Conservation (phyloP, 2,888 invertebrate species). For the Agrenia bidenticulata region DNA sequence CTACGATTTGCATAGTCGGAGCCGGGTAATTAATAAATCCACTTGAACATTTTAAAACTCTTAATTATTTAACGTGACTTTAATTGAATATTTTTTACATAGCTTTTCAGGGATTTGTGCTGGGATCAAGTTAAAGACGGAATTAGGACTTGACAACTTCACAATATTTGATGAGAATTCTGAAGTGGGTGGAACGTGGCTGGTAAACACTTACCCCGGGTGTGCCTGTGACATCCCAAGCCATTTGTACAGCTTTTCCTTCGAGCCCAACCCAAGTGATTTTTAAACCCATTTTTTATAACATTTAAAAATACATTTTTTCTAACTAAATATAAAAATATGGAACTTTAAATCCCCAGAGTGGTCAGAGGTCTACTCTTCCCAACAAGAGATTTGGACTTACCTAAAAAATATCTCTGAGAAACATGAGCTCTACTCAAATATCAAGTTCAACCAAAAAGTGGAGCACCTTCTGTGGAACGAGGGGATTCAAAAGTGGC, state of each 20-base stretch:
- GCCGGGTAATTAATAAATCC: constrained; percentile 37
- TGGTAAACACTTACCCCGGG: constrained; percentile 39
- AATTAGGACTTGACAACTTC: constrained; percentile 34
- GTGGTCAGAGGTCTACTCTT: constrained; percentile 38
- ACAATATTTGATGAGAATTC: constrained; percentile 45
- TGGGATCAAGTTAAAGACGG: constrained; percentile 40
- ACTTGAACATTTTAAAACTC: not conserved
- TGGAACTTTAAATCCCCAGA: constrained; percentile 34
- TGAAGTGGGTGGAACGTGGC: constrained; percentile 49
- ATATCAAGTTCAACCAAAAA: constrained; percentile 33
- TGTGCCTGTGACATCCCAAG: constrained; percentile 44
- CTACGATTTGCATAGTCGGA: constrained; percentile 38
- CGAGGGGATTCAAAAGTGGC: constrained; percentile 33
- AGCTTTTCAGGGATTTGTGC: constrained; percentile 47
- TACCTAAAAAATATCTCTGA: constrained; percentile 38
- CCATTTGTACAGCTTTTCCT: constrained; percentile 48
- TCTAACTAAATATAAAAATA: constrained; percentile 2
- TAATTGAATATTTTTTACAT: not conserved
- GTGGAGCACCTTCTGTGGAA: constrained; percentile 32
- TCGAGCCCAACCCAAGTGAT: constrained; percentile 47
- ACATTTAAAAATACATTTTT: not conserved
- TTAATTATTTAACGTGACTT: not conserved
- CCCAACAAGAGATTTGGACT: constrained; percentile 37
- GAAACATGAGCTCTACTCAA: constrained; percentile 42
- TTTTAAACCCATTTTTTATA: not conserved